These are phyloP conservation scores for Caranx ignobilis DNA, from an alignment of 2,113 vertebrate species.

Conservation along the genomic window DNA sequence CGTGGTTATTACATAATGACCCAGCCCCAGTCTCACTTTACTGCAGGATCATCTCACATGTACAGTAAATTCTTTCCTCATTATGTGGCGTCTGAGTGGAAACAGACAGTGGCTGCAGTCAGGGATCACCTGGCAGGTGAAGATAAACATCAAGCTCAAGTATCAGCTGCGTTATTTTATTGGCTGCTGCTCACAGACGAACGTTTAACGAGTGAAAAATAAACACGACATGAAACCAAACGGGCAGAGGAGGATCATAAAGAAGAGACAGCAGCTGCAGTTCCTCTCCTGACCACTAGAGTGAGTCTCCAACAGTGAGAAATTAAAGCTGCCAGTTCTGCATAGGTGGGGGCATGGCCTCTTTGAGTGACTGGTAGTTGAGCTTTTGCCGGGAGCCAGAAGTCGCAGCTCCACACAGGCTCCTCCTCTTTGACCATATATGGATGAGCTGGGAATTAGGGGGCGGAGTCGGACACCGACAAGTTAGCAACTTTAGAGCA, in stretches of 20 bases:
- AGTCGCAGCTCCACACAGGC: too few relatives aligned
- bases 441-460: too few relatives aligned
- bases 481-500: too few relatives aligned
- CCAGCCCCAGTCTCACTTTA: neutral
- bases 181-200: neutral
- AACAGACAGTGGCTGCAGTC: neutral
- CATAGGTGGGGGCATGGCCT: too few relatives aligned
- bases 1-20: constrained; percentile 13
- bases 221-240: neutral
- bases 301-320: too few relatives aligned
- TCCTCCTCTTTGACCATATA: too few relatives aligned
- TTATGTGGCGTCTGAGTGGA: constrained; percentile 35
- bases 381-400: too few relatives aligned
- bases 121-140: constrained; percentile 6
- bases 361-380: too few relatives aligned
- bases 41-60: constrained; percentile 27
- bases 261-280: too few relatives aligned
- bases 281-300: too few relatives aligned
- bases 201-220: neutral
- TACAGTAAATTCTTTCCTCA: constrained; percentile 19
- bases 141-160: neutral
- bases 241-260: neutral
- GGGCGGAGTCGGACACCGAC: too few relatives aligned
- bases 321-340: too few relatives aligned
- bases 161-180: neutral